phyloP scores from a whole-genome alignment of 2,888 invertebrate genomes.

The Omphaloscelis lunosa region DNA sequence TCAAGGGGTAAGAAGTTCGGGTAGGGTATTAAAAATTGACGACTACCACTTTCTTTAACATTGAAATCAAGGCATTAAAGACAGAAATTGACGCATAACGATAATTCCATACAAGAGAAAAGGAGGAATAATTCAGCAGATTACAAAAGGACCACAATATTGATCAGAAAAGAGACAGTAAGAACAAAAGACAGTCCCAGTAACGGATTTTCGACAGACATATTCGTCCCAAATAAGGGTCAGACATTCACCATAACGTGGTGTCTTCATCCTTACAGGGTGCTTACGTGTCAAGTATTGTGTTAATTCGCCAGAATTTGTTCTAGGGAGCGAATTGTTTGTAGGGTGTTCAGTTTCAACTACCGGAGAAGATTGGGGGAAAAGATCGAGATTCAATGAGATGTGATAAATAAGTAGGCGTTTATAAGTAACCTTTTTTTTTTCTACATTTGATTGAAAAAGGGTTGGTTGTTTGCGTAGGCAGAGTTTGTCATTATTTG shows the following conservation, averaged over 20 bases:
- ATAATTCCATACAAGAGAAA: background rate
- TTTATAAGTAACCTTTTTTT: conserved; percentile 53
- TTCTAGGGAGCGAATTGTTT: conserved; percentile 58
- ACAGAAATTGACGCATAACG: background rate
- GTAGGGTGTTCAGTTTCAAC: conserved; percentile 49
- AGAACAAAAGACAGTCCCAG: too few relatives aligned
- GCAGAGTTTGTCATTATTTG: too few relatives aligned
- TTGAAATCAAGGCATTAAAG: background rate
- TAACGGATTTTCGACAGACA: too few relatives aligned
- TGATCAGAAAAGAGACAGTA: background rate
- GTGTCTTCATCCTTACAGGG: conserved; percentile 4
- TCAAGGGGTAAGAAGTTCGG: too few relatives aligned
- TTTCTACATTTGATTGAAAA: conserved; percentile 54
- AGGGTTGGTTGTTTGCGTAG: conserved; percentile 41
- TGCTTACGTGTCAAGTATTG: conserved; percentile 74
- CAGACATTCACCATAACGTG: conserved; percentile 7
- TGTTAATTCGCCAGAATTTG: conserved; percentile 72
- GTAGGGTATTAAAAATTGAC: background rate
- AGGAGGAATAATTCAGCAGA: background rate
- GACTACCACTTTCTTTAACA: background rate
- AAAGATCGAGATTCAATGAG: conserved; percentile 53
- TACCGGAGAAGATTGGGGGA: conserved; percentile 46
- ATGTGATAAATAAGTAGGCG: conserved; percentile 54
- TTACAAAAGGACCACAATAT: background rate
- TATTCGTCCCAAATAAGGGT: background rate